phyloP scores from a whole-genome alignment of 2,888 invertebrate genomes.

The Pyralis farinalis region DNA sequence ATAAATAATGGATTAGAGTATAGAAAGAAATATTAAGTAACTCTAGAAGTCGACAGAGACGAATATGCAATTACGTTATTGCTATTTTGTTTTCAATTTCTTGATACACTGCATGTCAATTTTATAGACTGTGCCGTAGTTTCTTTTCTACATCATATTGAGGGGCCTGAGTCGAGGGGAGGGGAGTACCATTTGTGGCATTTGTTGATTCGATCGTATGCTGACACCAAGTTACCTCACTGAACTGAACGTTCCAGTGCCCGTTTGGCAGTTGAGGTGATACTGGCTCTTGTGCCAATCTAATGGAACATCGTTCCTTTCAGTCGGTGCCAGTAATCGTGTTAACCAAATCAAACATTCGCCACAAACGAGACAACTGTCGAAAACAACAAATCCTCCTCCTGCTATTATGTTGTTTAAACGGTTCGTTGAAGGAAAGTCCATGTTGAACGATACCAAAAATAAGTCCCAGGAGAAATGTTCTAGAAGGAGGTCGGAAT shows the following conservation, averaged over 20 bases:
- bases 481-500: slow-evolving; percentile 73
- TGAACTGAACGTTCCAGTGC: slow-evolving; percentile 40
- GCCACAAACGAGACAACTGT: slow-evolving; percentile 66
- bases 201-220: slow-evolving; percentile 44
- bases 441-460: slow-evolving; percentile 70
- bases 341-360: slow-evolving; percentile 70
- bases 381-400: slow-evolving; percentile 74
- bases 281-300: slow-evolving; percentile 70
- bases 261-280: slow-evolving; percentile 63
- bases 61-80: too few species aligned
- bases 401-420: slow-evolving; percentile 78
- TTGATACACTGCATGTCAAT: slow-evolving; percentile 14
- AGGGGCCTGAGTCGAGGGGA: slow-evolving; percentile 13
- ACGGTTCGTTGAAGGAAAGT: slow-evolving; percentile 80
- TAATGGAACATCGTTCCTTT: slow-evolving; percentile 76
- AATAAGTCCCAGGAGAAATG: slow-evolving; percentile 61
- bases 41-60: too few species aligned
- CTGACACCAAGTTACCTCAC: slow-evolving; percentile 22
- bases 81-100: too few species aligned
- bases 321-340: slow-evolving; percentile 59
- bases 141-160: slow-evolving; percentile 30
- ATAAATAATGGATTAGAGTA: too few species aligned
- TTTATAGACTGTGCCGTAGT: slow-evolving; percentile 43
- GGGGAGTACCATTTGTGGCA: slow-evolving; percentile 32
- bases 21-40: too few species aligned